Base-by-base conservation (phyloP, 2,888 invertebrate genomes). In the Drosophila antonietae region DNA sequence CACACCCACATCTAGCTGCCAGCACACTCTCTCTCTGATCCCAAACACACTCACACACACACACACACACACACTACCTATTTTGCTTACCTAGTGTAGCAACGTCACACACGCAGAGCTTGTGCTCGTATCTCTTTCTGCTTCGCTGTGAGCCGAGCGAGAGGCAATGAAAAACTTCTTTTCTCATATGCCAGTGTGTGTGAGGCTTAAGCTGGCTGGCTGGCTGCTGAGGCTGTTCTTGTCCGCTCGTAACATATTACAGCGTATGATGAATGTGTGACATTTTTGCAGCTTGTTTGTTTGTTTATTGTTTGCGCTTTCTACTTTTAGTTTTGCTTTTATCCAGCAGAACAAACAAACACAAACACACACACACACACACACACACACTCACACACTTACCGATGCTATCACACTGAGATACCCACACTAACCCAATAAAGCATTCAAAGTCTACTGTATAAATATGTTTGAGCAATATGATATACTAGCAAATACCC, bases 231-330 rank as follows among this genome's bases (percentile, higher is more conserved):
- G 33, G 47, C 49, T 41, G 37, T 23, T 52, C 23, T 51, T 31
- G 37, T 15, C 35, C 44, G 28, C 56, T 35, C 23, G 47, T 15
- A 39, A 49, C 68, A 73, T 57, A 75, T 68, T 71, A 68, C 61
- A 78, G 62, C 63, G 63, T 73, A 83, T 83, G 83, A 83, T 83
- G 81, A 84, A 86, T 84, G 78, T 79, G 75, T 81, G 83, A 86
- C 81, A 83, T 71, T 86, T 83, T 86, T 79, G 79, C 68, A 81
- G 81, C 78, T 78, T 72, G 81, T 83, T 81, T 86, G 76, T 74
- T 81, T 83, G 75, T 72, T 83, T 76, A 76, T 81, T 77, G 77
- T 81, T 86, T 73, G 76, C 49, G 61, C 68, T 69, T 65, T 66
- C 39, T 20, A 63, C 61, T 67, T 73, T 75, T 35, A 62, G 56